Base-by-base conservation (phyloP, 2,797 vertebrate genomes). In the Hoplostethus atlanticus region DNA sequence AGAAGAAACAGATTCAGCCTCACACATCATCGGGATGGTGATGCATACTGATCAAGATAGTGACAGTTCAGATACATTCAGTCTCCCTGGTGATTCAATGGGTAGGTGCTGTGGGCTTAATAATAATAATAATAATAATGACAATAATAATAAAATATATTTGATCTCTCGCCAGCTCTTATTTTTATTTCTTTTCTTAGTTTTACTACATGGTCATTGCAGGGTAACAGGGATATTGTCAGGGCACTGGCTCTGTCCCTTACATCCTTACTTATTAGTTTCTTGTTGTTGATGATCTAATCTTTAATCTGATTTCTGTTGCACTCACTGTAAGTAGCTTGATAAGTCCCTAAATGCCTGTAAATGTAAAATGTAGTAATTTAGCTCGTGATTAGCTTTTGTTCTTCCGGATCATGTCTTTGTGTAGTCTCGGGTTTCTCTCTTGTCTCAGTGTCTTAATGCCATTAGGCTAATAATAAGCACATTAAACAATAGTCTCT, bases 401-500 rank as follows among this genome's bases (percentile, higher is more conserved):
- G 10, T 11, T 44, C n/a, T 50, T 30, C 3, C 60, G 55, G 55
- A 64, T 25, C 61, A 21, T 44, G 36, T 73, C 70, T 65, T 57
- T 57, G 55, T 21, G 50, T 48, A 38, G 51, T 28, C 61, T 58
- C 40, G 16, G 15, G 17, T 58, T 46, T 53, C 69, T 62, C 63
- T 47, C 61, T 75, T 75, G 76, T 78, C 70, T 68, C 64, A 0
- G 5, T 64, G 71, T 79, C 81, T 84, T 85, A 73, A 89, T 90
- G 83, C 73, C 64, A 84, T 84, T 70, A 85, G 76, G 53, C 77
- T 69, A 47, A 56, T 60, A 82, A 85, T 73, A 77, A 82, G 62
- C 81, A 79, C 65, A 83, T 87, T 88, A 85, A 87, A 84, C 85
- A 91, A 85, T 68, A 64, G 74, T 79, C 50, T 77, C 80, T 72